phyloP scores from a whole-genome alignment of 2,888 invertebrate genomes.

The Calliphora vomitoria region DNA sequence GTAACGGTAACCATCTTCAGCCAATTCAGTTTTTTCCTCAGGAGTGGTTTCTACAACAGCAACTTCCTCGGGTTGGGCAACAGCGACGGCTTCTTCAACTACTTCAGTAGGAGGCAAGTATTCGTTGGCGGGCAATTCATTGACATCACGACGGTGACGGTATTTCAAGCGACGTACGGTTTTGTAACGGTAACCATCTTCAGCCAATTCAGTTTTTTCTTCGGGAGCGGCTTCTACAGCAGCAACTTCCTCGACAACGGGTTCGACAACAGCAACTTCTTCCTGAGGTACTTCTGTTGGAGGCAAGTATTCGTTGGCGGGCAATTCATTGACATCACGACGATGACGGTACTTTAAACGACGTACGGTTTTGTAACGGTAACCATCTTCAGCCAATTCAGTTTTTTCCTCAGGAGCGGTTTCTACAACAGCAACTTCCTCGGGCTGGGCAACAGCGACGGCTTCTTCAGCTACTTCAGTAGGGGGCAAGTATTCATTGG shows the following conservation, averaged over 20 bases:
- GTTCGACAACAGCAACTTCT: constrained; percentile 39
- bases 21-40: constrained; percentile 14
- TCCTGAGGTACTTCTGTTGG: constrained; percentile 73
- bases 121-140: constrained; percentile 77
- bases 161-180: constrained; percentile 79
- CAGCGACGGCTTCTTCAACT: constrained; percentile 31
- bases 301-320: constrained; percentile 78
- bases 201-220: constrained; percentile 74
- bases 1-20: constrained; percentile 75
- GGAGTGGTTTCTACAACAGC: background rate
- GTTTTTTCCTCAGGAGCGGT: constrained; percentile 60
- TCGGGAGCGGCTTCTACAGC: constrained; percentile 71
- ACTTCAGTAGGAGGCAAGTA: constrained; percentile 78
- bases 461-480: constrained; percentile 70
- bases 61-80: background rate
- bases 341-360: constrained; percentile 74
- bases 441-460: constrained; percentile 38
- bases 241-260: constrained; percentile 47
- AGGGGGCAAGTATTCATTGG: constrained; percentile 79
- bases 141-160: constrained; percentile 76
- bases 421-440: constrained; percentile 29
- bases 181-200: constrained; percentile 83
- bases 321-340: constrained; percentile 77
- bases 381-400: constrained; percentile 79
- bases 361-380: constrained; percentile 82